Evolutionary conservation across 2,888 invertebrate species (phyloP).

Genomic region (Lymantria monacha): DNA sequence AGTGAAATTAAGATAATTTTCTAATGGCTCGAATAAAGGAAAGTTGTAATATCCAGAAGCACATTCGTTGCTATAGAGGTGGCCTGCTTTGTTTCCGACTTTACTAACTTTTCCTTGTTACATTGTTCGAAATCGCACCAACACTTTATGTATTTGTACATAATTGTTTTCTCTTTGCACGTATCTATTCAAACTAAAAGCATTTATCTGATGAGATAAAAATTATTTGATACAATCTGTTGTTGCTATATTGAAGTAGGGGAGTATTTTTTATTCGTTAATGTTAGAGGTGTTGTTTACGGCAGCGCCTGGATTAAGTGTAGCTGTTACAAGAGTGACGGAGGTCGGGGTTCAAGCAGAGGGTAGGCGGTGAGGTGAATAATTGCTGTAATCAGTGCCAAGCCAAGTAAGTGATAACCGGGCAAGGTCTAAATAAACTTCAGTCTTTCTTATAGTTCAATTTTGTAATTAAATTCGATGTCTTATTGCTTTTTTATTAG

Average conservation of each 20-base stretch:
- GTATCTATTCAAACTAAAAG: conserved; percentile 40
- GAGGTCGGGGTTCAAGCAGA: conserved; percentile 41
- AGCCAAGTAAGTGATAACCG: conserved; percentile 55
- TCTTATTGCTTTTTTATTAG: not conserved
- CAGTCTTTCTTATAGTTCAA: conserved; percentile 17
- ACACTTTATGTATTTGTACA: conserved; percentile 52
- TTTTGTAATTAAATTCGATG: conserved; percentile 6
- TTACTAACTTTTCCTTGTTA: conserved; percentile 59
- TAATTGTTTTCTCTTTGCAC: conserved; percentile 50
- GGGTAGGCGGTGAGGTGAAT: conserved; percentile 65
- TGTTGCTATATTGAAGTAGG: conserved; percentile 9
- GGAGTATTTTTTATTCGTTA: conserved; percentile 25
- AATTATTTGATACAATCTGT: conserved; percentile 30
- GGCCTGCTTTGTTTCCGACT: conserved; percentile 61
- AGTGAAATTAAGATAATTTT: conserved; percentile 47
- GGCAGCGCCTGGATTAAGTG: conserved; percentile 45
- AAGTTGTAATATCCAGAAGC: conserved; percentile 53
- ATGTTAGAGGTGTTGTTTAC: conserved; percentile 31
- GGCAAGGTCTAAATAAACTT: conserved; percentile 39
- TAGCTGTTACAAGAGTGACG: conserved; percentile 48
- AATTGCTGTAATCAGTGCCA: conserved; percentile 69
- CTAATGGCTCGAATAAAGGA: conserved; percentile 48
- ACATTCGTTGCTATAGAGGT: conserved; percentile 54
- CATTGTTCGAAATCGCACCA: conserved; percentile 54
- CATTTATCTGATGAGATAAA: conserved; percentile 51